These are phyloP conservation scores for Ptilorrhoa leucosticta DNA, from an alignment of 2,113 vertebrate species.

Conservation along the genomic window DNA sequence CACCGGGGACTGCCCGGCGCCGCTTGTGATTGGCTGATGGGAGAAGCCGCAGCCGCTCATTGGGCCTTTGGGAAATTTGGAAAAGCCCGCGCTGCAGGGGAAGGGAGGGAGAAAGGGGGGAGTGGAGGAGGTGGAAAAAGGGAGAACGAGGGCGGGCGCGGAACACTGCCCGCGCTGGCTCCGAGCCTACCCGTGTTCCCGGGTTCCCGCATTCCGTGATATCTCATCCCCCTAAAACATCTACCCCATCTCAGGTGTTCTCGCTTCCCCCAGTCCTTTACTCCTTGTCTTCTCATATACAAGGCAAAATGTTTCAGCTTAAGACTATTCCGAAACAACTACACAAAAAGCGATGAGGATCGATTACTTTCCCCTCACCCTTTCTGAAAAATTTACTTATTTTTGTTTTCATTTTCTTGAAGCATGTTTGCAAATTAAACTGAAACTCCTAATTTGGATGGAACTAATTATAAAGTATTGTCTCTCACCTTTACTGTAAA, in stretches of 20 bases:
- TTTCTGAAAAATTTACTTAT: rapidly evolving
- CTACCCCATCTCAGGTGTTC: rapidly evolving
- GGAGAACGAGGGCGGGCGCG: rapidly evolving
- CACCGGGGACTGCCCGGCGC: rapidly evolving
- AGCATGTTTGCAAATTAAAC: rapidly evolving
- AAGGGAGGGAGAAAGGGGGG: too few species aligned
- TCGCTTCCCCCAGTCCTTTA: rapidly evolving
- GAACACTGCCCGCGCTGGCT: too few species aligned
- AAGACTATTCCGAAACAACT: rapidly evolving
- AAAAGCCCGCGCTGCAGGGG: neutral
- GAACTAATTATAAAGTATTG: rapidly evolving
- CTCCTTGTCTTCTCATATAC: rapidly evolving
- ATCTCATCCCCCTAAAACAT: rapidly evolving
- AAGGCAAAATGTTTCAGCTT: rapidly evolving
- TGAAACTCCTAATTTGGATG: too few species aligned
- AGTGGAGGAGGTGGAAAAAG: neutral
- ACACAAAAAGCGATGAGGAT: rapidly evolving
- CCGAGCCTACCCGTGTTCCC: rapidly evolving
- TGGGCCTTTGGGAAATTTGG: neutral
- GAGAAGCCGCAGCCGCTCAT: neutral
- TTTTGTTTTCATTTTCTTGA: too few species aligned
- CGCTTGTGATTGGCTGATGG: rapidly evolving
- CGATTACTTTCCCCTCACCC: rapidly evolving
- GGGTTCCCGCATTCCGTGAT: rapidly evolving
- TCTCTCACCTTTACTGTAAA: rapidly evolving